Base-by-base conservation (phyloP, 1,140 invertebrate species). In the Temnothorax nylanderi region DNA sequence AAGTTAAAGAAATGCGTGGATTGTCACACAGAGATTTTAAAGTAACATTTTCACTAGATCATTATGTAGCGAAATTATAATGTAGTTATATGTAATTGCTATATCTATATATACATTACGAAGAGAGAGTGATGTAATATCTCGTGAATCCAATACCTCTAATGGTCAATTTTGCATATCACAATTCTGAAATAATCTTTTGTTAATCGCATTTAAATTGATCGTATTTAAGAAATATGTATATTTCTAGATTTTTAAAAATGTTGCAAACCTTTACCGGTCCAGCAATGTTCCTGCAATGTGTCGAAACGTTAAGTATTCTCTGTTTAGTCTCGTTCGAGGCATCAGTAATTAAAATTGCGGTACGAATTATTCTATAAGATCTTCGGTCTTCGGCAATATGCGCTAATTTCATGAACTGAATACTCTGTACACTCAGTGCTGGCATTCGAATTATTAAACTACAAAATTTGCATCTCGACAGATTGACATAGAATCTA, bases 301-400 rank as follows among this genome's bases (percentile, higher is more conserved):
- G 94, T 84, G 62, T 94, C 54, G 90, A 92, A n/a, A 93, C 89
- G 69, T 92, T 92, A 44, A 8, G 93, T 37, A 86, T 92, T 78
- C 62, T 94, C 7, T 94, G 93, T 85, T 86, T 93, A n/a, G 90
- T 93, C 54, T 93, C 93, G 21, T 93, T 94, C 21, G 93, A 94
- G 89, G 91, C 91, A 60, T 88, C 90, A 26, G 75, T 82, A 3
- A 69, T 91, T 21, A n/a, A 92, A 89, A 77, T 92, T 86, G 89
- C 89, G 87, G 94, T 94, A 91, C 10, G 87, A 64, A 76, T 76
- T 74, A 64, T 67, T 65, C 54, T 56, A 82, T 18, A 51, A 34
- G 1, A 3, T 75, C 0, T 85, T 65, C 11, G 3, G 6, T 75
- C 0, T 85, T 65, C 11, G 3, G 10, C 26, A 1, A 77, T 18